Conservation (phyloP, 2,113 vertebrate species). For the Dasyprocta punctata region DNA sequence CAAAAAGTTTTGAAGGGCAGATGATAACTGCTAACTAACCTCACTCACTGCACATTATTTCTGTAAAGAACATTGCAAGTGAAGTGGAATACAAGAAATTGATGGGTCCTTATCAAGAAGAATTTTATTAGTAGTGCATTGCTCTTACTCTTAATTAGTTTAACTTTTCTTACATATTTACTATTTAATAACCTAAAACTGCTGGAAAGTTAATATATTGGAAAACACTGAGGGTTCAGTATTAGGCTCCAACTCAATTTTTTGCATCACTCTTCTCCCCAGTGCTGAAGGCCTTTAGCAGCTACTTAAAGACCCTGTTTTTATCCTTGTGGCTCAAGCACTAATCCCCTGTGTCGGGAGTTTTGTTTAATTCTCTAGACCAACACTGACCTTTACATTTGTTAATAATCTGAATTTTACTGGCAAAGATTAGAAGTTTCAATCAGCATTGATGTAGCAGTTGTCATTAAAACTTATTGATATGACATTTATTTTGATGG, state of each 20-base stretch:
- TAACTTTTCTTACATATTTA: not conserved
- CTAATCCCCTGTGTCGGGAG: not conserved
- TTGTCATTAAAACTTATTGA: not conserved
- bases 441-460: not conserved
- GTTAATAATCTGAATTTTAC: not conserved
- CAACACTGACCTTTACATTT: not conserved
- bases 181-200: not conserved
- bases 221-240: not conserved
- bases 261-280: not conserved
- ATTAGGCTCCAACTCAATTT: not conserved
- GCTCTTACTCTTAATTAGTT: not conserved
- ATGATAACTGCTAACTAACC: not conserved
- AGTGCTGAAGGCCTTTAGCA: not conserved
- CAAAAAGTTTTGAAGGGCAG: not conserved
- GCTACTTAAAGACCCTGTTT: not conserved
- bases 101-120: not conserved
- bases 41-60: not conserved
- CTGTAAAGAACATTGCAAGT: not conserved
- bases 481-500: not conserved
- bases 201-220: not conserved
- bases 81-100: not conserved
- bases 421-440: not conserved
- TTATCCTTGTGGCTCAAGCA: not conserved
- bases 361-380: not conserved
- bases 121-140: not conserved